These are phyloP conservation scores for Monodelphis domestica DNA, from an alignment of 2,797 vertebrate species.

Conservation along the genomic window DNA sequence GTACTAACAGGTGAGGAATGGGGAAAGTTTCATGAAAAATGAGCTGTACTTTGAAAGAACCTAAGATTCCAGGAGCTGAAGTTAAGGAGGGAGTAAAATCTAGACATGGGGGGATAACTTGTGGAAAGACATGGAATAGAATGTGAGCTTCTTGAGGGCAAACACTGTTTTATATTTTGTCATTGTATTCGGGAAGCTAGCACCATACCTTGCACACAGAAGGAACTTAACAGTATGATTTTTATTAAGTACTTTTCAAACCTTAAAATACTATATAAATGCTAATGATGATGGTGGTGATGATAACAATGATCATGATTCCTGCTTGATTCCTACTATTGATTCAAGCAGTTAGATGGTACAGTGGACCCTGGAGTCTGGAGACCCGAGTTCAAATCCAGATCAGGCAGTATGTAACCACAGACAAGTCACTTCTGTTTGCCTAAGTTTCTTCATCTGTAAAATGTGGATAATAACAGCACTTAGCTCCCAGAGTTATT, in stretches of 20 bases:
- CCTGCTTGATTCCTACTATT: not conserved
- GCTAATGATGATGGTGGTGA: not conserved
- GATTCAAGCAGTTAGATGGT: not conserved
- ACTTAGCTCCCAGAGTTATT: not conserved
- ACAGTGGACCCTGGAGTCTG: not conserved
- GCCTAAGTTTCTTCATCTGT: not conserved
- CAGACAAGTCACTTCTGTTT: not conserved
- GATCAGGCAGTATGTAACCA: not conserved
- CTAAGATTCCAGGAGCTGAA: not conserved
- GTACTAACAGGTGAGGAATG: not conserved
- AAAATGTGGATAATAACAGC: not conserved
- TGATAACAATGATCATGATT: not conserved
- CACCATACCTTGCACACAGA: not conserved
- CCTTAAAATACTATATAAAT: not conserved
- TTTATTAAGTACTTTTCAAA: not conserved
- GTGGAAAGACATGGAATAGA: not conserved
- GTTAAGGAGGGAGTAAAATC: not conserved
- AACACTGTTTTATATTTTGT: not conserved
- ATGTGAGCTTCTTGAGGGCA: not conserved
- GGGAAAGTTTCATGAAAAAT: not conserved
- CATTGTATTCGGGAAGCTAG: not conserved
- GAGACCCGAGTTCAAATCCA: not conserved
- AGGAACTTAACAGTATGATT: not conserved
- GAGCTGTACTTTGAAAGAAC: not conserved
- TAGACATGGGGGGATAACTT: not conserved